phyloP scores from a whole-genome alignment of 1,140 invertebrate genomes.

The Lucilia sericata region DNA sequence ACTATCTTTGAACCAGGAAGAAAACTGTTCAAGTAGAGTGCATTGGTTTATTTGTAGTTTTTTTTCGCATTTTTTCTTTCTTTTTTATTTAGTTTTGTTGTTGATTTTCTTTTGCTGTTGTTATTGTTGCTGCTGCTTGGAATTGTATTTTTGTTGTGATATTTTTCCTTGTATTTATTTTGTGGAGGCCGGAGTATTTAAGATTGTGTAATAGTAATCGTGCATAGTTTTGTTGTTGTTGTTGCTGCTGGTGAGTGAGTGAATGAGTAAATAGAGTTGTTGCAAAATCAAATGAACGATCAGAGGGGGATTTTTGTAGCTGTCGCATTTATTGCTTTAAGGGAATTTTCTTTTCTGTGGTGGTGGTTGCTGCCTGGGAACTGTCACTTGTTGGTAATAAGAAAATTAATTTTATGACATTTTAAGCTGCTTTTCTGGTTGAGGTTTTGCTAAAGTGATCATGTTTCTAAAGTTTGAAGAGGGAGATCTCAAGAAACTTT shows the following conservation, averaged over 20 bases:
- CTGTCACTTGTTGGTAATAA: too few relatives aligned
- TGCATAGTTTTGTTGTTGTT: not conserved
- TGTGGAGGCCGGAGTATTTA: slow-evolving; percentile 25
- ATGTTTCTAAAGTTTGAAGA: too few relatives aligned
- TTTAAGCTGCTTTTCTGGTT: too few relatives aligned
- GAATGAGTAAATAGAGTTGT: not conserved
- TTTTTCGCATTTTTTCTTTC: slow-evolving; percentile 10
- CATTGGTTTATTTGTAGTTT: slow-evolving; percentile 43
- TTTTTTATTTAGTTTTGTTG: not conserved
- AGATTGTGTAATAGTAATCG: slow-evolving; percentile 24
- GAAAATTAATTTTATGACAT: too few relatives aligned
- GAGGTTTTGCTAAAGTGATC: too few relatives aligned
- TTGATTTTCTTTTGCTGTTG: slow-evolving; percentile 26
- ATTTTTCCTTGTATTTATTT: not conserved
- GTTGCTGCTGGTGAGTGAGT: not conserved
- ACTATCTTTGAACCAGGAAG: slow-evolving; percentile 49
- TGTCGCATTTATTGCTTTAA: not conserved
- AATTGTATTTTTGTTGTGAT: not conserved
- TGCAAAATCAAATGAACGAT: not conserved
- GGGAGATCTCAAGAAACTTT: too few relatives aligned
- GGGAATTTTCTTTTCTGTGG: not conserved
- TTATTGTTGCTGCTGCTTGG: not conserved
- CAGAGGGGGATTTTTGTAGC: not conserved
- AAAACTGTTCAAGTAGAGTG: slow-evolving; percentile 41
- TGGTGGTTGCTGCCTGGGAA: too few relatives aligned